Base-by-base conservation (phyloP, 2,888 invertebrate species). In the Adineta ricciae region DNA sequence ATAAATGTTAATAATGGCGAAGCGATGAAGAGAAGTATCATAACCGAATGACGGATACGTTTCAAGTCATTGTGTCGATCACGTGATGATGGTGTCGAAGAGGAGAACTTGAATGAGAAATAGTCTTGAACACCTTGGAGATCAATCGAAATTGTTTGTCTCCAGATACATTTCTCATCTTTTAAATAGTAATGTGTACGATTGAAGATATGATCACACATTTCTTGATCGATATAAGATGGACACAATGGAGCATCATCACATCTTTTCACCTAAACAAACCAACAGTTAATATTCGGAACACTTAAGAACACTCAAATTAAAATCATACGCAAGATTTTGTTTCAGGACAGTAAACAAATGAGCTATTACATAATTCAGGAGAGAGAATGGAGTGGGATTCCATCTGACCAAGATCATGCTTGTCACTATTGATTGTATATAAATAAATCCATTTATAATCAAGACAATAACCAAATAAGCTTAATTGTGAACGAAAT, bases 391-490 rank as follows among this genome's bases (percentile, higher is more conserved):
- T 64, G 27, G 64, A n/a, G 16, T 64, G 14, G 11, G 14, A 24
- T 41, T 38, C 19, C 2, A 41, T 41, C 14, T 21, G 2, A 78
- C 41, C 36, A 14, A 2, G 24, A 14, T 16, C 1, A 32, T 72
- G 11, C 16, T 36, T 72, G 27, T 72, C 32, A 24, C 11, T 14
- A 11, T 78, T 78, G 11, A 78, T n/a, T 78, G n/a, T 41, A n/a
- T 41, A n/a, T 78, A 78, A 78, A 78, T 38, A 11, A 41, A 78
- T 3, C 78, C 78, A 78, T 78, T 38, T 8, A 78, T 78, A 78
- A 78, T 78, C 78, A 2, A 78, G 14, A 32, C 78, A 78, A 78
- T 78, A 78, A 41, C 78, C 78, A 78, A 78, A 24, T 41, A 78
- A n/a, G 41, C 78, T n/a, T 14, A 41, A 78, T 36, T 21, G 78